A percentile compares a stretch with the other conserved stretches of the same genome.
phyloP scores from a whole-genome alignment of 2,113 vertebrate genomes.

The Otocyon megalotis region DNA sequence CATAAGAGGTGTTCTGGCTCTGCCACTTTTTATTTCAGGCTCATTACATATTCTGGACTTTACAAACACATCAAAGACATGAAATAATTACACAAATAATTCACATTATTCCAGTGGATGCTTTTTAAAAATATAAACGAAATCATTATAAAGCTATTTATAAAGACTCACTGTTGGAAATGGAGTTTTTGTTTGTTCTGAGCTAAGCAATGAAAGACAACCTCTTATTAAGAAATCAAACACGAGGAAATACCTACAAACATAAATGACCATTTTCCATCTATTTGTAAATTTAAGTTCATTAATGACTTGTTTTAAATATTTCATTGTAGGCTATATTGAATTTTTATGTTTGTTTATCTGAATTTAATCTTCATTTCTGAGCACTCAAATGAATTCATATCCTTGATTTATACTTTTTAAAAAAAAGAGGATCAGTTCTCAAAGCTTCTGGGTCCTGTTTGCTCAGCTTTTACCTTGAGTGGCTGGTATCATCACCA shows the following conservation, averaged over 20 bases:
- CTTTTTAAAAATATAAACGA: constrained; percentile 66
- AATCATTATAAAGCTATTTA: constrained; percentile 77
- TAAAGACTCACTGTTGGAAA: constrained; percentile 56
- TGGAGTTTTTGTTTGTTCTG: constrained; percentile 68
- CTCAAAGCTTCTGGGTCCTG: background rate
- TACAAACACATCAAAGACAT: constrained; percentile 16
- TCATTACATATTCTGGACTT: constrained; percentile 11
- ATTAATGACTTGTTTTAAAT: constrained; percentile 29
- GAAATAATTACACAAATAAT: constrained; percentile 39
- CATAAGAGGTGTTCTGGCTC: background rate
- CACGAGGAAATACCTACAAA: constrained; percentile 19
- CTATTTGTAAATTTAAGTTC: constrained; percentile 62
- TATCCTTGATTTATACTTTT: constrained; percentile 27
- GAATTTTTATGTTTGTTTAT: constrained; percentile 9
- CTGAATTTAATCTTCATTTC: constrained; percentile 20
- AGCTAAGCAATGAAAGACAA: constrained; percentile 64
- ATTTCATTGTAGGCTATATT: background rate
- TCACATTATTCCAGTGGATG: background rate
- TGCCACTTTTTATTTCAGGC: background rate
- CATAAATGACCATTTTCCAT: constrained; percentile 7
- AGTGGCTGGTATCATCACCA: background rate
- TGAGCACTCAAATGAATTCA: constrained; percentile 16
- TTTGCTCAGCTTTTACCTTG: background rate
- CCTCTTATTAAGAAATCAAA: constrained; percentile 74
- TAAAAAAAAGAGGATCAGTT: background rate